phyloP scores from a whole-genome alignment of 2,797 vertebrate genomes.

The Aldrovandia affinis region DNA sequence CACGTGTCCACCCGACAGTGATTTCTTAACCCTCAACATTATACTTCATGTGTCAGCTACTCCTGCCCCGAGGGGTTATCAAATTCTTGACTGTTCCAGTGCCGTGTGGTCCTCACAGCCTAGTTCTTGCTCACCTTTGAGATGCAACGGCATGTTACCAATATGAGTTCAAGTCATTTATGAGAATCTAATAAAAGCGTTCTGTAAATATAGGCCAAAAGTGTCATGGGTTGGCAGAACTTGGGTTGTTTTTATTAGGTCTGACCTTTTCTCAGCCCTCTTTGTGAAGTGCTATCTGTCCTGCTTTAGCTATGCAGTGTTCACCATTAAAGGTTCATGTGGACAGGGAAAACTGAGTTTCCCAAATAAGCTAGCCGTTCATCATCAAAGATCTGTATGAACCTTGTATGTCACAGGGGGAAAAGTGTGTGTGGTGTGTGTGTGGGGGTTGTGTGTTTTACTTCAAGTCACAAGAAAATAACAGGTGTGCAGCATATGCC shows the following conservation, averaged over 20 bases:
- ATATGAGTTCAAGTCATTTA: neutral
- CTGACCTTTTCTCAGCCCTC: neutral
- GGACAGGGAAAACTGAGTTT: neutral
- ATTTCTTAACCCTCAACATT: constrained; percentile 9
- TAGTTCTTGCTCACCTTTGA: neutral
- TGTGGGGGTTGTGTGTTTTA: neutral
- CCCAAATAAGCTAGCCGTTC: constrained; percentile 11
- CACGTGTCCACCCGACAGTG: constrained; percentile 15
- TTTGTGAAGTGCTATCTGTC: neutral
- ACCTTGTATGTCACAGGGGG: neutral
- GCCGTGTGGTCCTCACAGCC: neutral
- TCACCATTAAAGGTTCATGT: neutral
- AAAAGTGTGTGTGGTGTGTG: neutral
- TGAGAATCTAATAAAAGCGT: neutral
- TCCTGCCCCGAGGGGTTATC: neutral
- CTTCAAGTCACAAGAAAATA: neutral
- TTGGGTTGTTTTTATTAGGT: neutral
- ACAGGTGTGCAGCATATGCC: constrained; percentile 11
- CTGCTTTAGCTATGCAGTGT: neutral
- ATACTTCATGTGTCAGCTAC: constrained; percentile 7
- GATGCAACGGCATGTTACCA: neutral
- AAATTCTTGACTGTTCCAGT: neutral
- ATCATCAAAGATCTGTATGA: neutral
- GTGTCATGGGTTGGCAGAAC: no score
- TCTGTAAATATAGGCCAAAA: neutral